A percentile compares a stretch with the other conserved stretches of the same genome.
These are phyloP conservation scores for Alethe diademata DNA, from an alignment of 2,113 vertebrate genomes.

Conservation along the genomic window DNA sequence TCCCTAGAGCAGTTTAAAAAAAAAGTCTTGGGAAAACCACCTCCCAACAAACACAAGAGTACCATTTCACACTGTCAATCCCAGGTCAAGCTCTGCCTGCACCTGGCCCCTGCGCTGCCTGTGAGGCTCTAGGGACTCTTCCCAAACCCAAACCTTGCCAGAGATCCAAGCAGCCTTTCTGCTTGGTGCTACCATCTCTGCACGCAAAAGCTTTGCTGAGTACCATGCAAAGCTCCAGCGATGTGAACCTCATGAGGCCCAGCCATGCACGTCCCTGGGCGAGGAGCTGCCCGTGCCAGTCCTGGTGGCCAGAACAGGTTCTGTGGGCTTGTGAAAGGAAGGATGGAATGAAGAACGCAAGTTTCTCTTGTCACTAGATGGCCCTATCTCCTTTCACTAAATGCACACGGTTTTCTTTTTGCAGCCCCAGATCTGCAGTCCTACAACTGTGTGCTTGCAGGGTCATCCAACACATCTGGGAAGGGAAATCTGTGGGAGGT, in stretches of 20 bases:
- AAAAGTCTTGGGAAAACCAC: not conserved
- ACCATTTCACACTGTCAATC: fast-evolving
- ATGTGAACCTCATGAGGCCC: not conserved
- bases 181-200: fast-evolving
- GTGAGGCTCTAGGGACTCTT: not conserved
- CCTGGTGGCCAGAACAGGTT: not conserved
- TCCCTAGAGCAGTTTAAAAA: not conserved
- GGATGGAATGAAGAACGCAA: not conserved
- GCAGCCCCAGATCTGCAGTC: not conserved
- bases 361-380: constrained; percentile 69
- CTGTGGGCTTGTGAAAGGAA: not conserved
- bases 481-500: not conserved
- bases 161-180: not conserved
- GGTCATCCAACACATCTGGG: not conserved
- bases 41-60: not conserved
- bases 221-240: fast-evolving
- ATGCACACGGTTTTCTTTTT: fast-evolving
- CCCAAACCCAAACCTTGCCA: not conserved
- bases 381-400: constrained; percentile 53
- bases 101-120: fast-evolving
- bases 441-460: not conserved
- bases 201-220: not conserved
- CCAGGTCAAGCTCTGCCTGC: not conserved
- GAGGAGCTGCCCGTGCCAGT: not conserved
- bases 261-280: not conserved